These are phyloP conservation scores for Chelonus insularis DNA, from an alignment of 1,140 invertebrate genomes.

Conservation along the genomic window DNA sequence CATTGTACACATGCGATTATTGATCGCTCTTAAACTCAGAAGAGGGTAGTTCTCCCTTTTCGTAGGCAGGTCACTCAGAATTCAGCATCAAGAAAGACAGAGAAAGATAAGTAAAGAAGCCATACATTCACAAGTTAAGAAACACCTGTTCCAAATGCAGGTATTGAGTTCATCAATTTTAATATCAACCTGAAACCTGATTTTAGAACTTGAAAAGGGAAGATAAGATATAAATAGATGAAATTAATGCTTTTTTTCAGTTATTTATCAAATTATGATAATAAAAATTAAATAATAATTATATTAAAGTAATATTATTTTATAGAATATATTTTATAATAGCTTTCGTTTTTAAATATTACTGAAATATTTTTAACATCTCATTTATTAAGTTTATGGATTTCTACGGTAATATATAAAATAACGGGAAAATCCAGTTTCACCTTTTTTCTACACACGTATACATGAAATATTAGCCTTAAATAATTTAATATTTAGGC, in stretches of 20 bases:
- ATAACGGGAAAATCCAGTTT: background rate
- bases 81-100: background rate
- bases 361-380: too few relatives aligned
- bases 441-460: background rate
- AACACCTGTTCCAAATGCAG: background rate
- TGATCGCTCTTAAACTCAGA: background rate
- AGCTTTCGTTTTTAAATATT: too few relatives aligned
- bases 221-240: too few relatives aligned
- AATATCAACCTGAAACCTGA: too few relatives aligned
- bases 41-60: slow-evolving; percentile 10
- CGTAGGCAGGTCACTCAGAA: slow-evolving; percentile 9
- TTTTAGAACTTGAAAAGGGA: too few relatives aligned
- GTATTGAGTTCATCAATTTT: background rate
- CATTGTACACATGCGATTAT: slow-evolving; percentile 10
- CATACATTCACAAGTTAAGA: background rate
- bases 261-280: too few relatives aligned
- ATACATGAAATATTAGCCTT: background rate
- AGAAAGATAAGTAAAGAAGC: slow-evolving; percentile 4
- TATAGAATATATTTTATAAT: too few relatives aligned
- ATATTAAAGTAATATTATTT: too few relatives aligned
- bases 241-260: too few relatives aligned
- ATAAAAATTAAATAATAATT: too few relatives aligned
- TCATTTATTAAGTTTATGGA: too few relatives aligned
- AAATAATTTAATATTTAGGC: background rate
- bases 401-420: too few relatives aligned